phyloP scores from a whole-genome alignment of 2,888 invertebrate species.

The Drosophila parthenogenetica region DNA sequence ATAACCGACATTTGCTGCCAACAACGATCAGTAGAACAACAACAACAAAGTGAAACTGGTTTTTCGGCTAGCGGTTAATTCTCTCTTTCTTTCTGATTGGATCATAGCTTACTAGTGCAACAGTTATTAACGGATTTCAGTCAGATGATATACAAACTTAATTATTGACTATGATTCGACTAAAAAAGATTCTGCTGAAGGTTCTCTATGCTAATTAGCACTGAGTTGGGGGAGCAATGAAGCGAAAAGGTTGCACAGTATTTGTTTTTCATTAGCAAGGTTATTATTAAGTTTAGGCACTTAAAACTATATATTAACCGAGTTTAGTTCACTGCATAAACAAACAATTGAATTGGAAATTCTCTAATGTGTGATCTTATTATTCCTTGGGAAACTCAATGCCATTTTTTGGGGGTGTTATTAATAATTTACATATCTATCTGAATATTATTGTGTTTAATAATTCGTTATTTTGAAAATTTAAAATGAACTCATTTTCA shows the following conservation, averaged over 20 bases:
- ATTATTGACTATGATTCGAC: slow-evolving; percentile 13
- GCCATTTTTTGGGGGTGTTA: neutral
- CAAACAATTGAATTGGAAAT: slow-evolving; percentile 52
- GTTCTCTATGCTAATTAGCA: slow-evolving; percentile 54
- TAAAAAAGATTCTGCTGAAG: slow-evolving; percentile 27
- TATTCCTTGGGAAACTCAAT: neutral
- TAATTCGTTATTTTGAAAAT: too few relatives aligned
- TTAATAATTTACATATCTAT: neutral
- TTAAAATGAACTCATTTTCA: too few relatives aligned
- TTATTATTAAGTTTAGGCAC: slow-evolving; percentile 29
- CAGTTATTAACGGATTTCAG: slow-evolving; percentile 55
- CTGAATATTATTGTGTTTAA: neutral
- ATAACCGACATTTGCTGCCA: slow-evolving; percentile 68
- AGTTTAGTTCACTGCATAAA: slow-evolving; percentile 16
- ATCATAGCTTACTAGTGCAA: slow-evolving; percentile 42
- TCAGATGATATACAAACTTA: slow-evolving; percentile 12
- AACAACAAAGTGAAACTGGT: slow-evolving; percentile 37
- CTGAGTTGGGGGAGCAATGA: slow-evolving; percentile 51
- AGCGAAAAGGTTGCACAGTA: slow-evolving; percentile 64
- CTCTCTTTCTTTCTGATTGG: slow-evolving; percentile 44
- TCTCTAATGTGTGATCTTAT: slow-evolving; percentile 35
- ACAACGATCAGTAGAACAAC: slow-evolving; percentile 22
- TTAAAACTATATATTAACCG: slow-evolving; percentile 14
- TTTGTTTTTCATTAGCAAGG: slow-evolving; percentile 53
- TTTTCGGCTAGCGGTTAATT: slow-evolving; percentile 48